phyloP scores from a whole-genome alignment of 2,797 vertebrate genomes.

The Gila robusta region DNA sequence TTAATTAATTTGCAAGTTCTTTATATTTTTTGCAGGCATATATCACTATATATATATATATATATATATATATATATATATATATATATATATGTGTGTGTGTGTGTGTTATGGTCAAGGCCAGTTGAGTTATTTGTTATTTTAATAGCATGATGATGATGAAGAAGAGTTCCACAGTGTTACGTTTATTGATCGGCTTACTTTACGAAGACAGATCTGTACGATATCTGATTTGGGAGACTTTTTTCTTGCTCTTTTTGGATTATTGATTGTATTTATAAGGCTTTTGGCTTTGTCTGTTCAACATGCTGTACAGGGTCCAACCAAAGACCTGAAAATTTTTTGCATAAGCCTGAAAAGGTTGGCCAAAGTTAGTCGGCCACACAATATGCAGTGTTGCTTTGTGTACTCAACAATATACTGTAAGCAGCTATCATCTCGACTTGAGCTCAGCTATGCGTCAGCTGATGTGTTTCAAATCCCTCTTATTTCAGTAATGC shows the following conservation, averaged over 20 bases:
- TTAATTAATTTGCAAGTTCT: neutral
- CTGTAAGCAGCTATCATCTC: constrained; percentile 42
- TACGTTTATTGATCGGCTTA: constrained; percentile 50
- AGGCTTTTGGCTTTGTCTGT: constrained; percentile 39
- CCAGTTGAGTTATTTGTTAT: constrained; percentile 35
- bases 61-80: neutral
- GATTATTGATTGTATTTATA: constrained; percentile 37
- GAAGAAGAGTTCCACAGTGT: constrained; percentile 35
- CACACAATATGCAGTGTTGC: constrained; percentile 42
- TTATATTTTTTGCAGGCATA: constrained; percentile 18
- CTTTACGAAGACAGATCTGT: constrained; percentile 21
- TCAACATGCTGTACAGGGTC: constrained; percentile 53
- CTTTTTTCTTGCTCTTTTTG: constrained; percentile 7
- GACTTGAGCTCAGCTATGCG: constrained; percentile 8
- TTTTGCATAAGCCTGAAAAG: constrained; percentile 19
- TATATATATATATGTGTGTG: too few relatives aligned
- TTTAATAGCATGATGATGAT: constrained; percentile 36
- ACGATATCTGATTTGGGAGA: constrained; percentile 51
- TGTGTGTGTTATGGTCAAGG: neutral
- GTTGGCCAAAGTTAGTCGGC: constrained; percentile 6
- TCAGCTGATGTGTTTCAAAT: neutral
- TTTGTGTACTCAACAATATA: constrained; percentile 20
- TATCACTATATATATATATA: neutral
- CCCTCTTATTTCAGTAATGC: constrained; percentile 27
- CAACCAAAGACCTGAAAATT: constrained; percentile 52